phyloP scores from a whole-genome alignment of 2,113 vertebrate species.

The Cyprinodon variegatus region DNA sequence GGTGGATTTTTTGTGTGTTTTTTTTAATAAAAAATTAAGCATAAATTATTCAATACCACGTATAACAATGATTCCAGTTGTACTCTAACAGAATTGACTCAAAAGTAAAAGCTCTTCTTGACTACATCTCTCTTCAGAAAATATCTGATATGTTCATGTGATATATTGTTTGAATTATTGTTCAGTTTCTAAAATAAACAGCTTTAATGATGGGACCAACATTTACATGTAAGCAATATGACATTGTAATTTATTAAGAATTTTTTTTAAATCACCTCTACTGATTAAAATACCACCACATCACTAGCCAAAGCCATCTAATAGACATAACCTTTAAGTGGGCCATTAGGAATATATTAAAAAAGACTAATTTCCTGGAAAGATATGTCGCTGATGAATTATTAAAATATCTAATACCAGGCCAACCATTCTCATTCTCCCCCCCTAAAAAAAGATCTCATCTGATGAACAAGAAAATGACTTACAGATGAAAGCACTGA shows the following conservation, averaged over 20 bases:
- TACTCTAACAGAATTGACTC: not conserved
- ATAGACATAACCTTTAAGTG: constrained; percentile 81
- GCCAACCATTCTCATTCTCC: constrained; percentile 35
- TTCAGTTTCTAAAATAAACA: not conserved
- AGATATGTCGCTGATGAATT: constrained; percentile 75
- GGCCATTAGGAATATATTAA: constrained; percentile 82
- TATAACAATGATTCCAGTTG: not conserved
- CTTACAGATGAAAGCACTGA: constrained; percentile 17
- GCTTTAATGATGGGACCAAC: constrained; percentile 13
- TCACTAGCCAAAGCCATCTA: constrained; percentile 72
- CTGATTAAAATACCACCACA: constrained; percentile 75
- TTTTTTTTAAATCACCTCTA: constrained; percentile 28
- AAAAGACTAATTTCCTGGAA: constrained; percentile 79
- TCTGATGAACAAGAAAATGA: constrained; percentile 40
- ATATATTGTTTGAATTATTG: no score
- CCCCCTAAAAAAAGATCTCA: constrained; percentile 42
- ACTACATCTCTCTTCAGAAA: not conserved
- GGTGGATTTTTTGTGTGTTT: not conserved
- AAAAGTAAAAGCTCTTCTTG: not conserved
- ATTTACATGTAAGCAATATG: constrained; percentile 57
- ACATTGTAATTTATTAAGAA: constrained; percentile 51
- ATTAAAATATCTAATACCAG: constrained; percentile 71
- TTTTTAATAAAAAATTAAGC: not conserved
- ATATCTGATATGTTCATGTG: not conserved
- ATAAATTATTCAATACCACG: not conserved